Evolutionary conservation across 2,797 vertebrate genomes (phyloP).

Genomic region (Adelosebastes latens): DNA sequence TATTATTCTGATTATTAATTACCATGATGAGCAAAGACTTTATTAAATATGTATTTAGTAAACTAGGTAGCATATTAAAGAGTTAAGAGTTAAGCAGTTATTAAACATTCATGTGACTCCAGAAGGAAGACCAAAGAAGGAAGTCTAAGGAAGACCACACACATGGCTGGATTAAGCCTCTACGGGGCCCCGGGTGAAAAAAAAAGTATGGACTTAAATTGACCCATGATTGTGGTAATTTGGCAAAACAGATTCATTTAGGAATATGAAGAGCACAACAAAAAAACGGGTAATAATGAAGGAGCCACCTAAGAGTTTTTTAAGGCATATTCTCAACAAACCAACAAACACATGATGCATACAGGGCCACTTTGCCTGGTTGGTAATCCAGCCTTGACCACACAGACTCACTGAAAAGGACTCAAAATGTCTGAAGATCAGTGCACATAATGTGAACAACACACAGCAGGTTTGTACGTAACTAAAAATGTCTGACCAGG

Average conservation of each 20-base stretch:
- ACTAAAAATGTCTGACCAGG: neutral
- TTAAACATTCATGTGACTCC: neutral
- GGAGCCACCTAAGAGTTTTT: neutral
- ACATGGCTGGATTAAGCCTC: slow-evolving; percentile 21
- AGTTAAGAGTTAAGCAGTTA: neutral
- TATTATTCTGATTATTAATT: neutral
- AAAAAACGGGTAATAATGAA: neutral
- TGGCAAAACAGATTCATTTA: neutral
- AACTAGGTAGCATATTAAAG: neutral
- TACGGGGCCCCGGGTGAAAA: neutral
- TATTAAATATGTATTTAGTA: neutral
- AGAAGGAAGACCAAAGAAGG: neutral
- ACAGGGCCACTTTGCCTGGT: neutral
- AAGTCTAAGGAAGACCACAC: slow-evolving; percentile 39
- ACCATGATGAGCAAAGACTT: neutral
- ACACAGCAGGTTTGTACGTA: neutral
- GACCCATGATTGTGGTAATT: neutral
- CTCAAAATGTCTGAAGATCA: neutral
- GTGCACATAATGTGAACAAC: neutral
- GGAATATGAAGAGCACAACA: neutral
- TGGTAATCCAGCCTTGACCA: neutral
- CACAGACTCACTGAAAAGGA: neutral
- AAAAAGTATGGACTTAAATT: neutral
- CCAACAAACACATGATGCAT: neutral
- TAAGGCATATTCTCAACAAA: neutral